phyloP scores from a whole-genome alignment of 1,140 invertebrate species.

The Pseudomyrmex flavicornis region DNA sequence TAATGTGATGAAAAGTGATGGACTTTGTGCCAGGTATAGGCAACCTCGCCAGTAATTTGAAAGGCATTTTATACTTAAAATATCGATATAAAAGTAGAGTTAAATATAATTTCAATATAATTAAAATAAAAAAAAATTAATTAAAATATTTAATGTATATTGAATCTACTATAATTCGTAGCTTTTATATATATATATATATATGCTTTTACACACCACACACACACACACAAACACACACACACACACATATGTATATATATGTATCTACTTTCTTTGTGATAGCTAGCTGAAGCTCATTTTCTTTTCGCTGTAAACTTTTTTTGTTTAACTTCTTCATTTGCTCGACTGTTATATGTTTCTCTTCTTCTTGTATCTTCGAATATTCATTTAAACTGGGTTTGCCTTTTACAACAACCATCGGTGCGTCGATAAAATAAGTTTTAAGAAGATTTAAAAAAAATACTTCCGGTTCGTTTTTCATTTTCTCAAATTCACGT shows the following conservation, averaged over 20 bases:
- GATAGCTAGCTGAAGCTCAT: conserved; percentile 89
- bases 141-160: neutral
- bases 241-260: neutral
- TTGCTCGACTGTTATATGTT: conserved; percentile 88
- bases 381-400: conserved; percentile 87
- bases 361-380: conserved; percentile 88
- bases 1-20: conserved; percentile 89
- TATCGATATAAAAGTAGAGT: neutral
- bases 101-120: conserved; percentile 40
- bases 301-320: conserved; percentile 87
- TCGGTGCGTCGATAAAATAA: conserved; percentile 89
- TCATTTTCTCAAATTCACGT: conserved; percentile 87
- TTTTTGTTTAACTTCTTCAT: conserved; percentile 88
- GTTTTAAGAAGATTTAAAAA: conserved; percentile 87
- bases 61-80: conserved; percentile 87
- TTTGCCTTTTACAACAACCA: conserved; percentile 85
- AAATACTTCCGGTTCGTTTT: conserved; percentile 87
- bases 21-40: conserved; percentile 89
- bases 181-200: no score
- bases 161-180: neutral
- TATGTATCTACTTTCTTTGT: conserved; percentile 90
- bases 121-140: no score
- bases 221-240: no score
- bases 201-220: no score
- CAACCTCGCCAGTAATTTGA: conserved; percentile 89